Percentiles rank a stretch among this genome's conserved stretches.
These are phyloP conservation scores for Poecilobothrus nobilitatus DNA, from an alignment of 2,888 invertebrate species.

Conservation along the genomic window DNA sequence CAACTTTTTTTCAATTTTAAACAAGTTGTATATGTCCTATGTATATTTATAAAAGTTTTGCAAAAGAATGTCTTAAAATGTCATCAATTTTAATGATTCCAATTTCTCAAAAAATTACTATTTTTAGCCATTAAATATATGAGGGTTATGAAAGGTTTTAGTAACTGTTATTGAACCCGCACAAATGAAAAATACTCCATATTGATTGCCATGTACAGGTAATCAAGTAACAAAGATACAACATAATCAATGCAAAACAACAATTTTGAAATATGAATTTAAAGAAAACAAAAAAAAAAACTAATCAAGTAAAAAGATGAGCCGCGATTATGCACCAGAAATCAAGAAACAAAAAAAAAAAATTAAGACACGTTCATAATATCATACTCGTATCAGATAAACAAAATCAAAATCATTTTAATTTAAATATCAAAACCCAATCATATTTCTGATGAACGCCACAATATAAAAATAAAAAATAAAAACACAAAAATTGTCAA, in stretches of 20 bases:
- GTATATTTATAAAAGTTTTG: neutral
- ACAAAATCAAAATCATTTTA: neutral
- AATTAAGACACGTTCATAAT: no score
- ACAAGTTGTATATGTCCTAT: neutral
- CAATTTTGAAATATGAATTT: neutral
- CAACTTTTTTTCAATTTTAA: neutral
- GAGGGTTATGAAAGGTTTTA: neutral
- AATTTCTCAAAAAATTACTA: neutral
- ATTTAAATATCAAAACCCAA: conserved; percentile 2
- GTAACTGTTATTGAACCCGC: neutral
- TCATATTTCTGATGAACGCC: neutral
- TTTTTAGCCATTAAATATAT: neutral
- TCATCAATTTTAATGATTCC: conserved; percentile 4
- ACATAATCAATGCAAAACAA: neutral
- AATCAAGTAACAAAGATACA: no score
- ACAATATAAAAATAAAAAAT: neutral
- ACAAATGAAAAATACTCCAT: neutral
- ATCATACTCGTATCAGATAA: no score
- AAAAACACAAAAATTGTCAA: neutral
- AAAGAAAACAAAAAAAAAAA: neutral
- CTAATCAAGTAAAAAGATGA: neutral
- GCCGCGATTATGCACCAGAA: neutral
- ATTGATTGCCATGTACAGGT: no score
- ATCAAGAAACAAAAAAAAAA: no score
- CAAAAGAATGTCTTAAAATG: neutral